Evolutionary conservation across 2,797 vertebrate species (phyloP), one percentile per base, ranked within the genome.

Genomic region (Amphiprion clarkii): DNA sequence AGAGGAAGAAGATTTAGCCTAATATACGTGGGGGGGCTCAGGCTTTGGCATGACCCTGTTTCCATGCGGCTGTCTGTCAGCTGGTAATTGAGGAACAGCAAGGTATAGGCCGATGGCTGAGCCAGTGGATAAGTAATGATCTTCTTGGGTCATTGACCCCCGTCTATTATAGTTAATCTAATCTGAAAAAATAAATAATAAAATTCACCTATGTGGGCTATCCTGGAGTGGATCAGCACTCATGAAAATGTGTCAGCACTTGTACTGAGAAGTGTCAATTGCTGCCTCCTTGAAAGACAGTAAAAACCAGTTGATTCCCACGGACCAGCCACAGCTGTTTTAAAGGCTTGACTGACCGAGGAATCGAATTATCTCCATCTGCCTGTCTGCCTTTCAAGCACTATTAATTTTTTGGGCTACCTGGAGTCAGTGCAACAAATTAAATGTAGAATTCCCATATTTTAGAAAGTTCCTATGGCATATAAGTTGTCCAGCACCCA

Each of bases 41-140:
- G 86, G 74, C 77, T 88, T 75, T 76, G 68, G 74, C 72, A 25
- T 89, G 85, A 89, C 90, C 89, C 86, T 64, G 57, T 84, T 88
- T 88, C 78, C 65, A 67, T 29, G 25, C 14, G 65, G 54, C 76
- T 80, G 89, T 83, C 90, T 81, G 86, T 90, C 89, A 88, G 86
- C 57, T 44, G 63, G 87, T 89, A 91, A 92, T 90, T 87, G 89
- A 89, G 76, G 85, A 86, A 85, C 48, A 73, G 86, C 66, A 46
- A 78, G 79, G 79, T 82, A 71, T 48, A 55, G 80, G 53, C 66
- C 39, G 0, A 16, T 44, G 52, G 57, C 70, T 63, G 75, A 90
- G 88, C 79, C 81, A 61, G 84, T 79, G 85, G 84, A 84, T 87
- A 85, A 88, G 82, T 79, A 87, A 89, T 84, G 89, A 91, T 90